phyloP scores from a whole-genome alignment of 2,888 invertebrate genomes.

The Drosophila testacea region DNA sequence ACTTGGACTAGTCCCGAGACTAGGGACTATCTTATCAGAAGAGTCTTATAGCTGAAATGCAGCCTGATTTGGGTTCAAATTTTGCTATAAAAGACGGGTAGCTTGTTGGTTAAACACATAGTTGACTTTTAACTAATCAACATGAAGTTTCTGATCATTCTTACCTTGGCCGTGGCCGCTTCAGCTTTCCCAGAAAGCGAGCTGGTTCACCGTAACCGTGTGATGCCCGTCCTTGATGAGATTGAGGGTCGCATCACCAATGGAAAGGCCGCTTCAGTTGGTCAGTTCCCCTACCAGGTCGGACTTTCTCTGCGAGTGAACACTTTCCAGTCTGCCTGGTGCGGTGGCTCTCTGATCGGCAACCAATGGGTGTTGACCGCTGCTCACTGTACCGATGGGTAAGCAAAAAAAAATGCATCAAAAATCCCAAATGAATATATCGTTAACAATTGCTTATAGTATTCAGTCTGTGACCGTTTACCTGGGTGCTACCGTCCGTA shows the following conservation, averaged over 20 bases:
- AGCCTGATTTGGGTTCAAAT: constrained; percentile 22
- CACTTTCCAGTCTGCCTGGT: constrained; percentile 56
- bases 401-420: constrained; percentile 18
- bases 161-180: constrained; percentile 69
- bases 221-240: constrained; percentile 61
- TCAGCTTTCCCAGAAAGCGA: constrained; percentile 61
- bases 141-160: constrained; percentile 78
- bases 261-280: constrained; percentile 51
- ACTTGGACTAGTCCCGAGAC: constrained; percentile 8
- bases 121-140: constrained; percentile 62
- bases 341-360: constrained; percentile 71
- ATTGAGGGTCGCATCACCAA: constrained; percentile 67
- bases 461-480: constrained; percentile 63
- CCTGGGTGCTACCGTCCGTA: constrained; percentile 76
- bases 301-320: constrained; percentile 57
- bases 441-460: constrained; percentile 31
- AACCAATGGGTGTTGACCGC: constrained; percentile 66
- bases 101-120: constrained; percentile 20
- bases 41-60: constrained; percentile 22
- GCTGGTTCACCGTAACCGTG: constrained; percentile 42
- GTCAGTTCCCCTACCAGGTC: constrained; percentile 75
- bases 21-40: constrained; percentile 53
- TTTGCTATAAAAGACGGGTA: constrained; percentile 52
- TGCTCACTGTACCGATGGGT: constrained; percentile 76
- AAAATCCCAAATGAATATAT: not conserved